A percentile compares a stretch with the other conserved stretches of the same genome.
Conservation (phyloP, 2,797 vertebrate species). For the Hydrophis major region DNA sequence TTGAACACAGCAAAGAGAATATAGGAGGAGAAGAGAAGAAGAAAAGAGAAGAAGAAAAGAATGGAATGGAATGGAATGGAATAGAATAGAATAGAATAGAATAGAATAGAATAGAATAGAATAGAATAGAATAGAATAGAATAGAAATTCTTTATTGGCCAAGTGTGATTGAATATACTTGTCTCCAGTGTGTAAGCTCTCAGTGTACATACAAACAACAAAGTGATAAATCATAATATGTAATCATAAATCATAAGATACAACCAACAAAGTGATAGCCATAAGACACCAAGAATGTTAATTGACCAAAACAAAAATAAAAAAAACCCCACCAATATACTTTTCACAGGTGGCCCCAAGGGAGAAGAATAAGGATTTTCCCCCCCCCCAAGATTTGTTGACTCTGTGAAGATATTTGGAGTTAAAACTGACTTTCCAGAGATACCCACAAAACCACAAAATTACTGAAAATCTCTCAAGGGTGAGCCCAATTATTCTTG, state of each 20-base stretch:
- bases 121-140: too few relatives aligned
- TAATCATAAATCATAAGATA: not conserved
- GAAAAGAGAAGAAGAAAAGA: too few relatives aligned
- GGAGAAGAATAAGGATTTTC: not conserved
- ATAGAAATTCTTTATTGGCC: too few relatives aligned
- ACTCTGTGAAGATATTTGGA: not conserved
- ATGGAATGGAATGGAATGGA: too few relatives aligned
- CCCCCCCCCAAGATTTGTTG: not conserved
- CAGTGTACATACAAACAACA: not conserved
- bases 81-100: too few relatives aligned
- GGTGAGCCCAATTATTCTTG: not conserved
- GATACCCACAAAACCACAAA: not conserved
- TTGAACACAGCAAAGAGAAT: too few relatives aligned
- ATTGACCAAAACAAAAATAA: not conserved
- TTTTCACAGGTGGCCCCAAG: not conserved
- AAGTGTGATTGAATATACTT: not conserved
- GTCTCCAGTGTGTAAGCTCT: not conserved
- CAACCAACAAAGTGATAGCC: not conserved
- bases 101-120: too few relatives aligned
- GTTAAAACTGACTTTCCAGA: not conserved
- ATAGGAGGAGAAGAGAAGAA: too few relatives aligned
- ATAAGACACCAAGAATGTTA: not conserved
- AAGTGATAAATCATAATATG: not conserved
- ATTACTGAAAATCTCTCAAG: not conserved
- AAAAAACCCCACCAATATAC: too few relatives aligned